Percentiles rank a stretch among this genome's conserved stretches.
phyloP scores from a whole-genome alignment of 2,797 vertebrate species.

The Xyrichtys novacula region DNA sequence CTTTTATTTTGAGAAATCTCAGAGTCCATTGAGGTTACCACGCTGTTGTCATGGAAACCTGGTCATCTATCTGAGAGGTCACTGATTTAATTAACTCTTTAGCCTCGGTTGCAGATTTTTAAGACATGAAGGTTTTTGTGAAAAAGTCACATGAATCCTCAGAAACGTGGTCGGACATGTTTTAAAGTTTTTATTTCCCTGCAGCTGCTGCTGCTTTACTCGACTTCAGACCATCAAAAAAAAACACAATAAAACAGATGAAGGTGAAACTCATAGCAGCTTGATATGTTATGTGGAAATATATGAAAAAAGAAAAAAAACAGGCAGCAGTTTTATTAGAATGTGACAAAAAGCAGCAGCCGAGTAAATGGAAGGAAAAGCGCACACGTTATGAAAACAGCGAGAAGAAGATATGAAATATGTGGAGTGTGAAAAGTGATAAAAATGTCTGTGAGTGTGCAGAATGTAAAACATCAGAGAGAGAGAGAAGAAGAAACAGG shows the following conservation, averaged over 20 bases:
- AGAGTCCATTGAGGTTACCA: no score
- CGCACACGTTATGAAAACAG: conserved; percentile 36
- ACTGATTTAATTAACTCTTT: no score
- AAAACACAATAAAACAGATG: conserved; percentile 33
- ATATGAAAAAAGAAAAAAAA: conserved; percentile 50
- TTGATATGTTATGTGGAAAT: conserved; percentile 43
- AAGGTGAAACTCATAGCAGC: conserved; percentile 29
- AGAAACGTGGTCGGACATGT: no score
- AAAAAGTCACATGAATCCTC: no score
- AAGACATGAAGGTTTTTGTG: no score
- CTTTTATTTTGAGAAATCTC: no score
- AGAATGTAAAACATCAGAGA: conserved; percentile 50
- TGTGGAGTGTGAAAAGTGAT: conserved; percentile 52
- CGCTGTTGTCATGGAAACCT: no score
- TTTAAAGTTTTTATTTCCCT: background rate
- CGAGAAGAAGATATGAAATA: conserved; percentile 47
- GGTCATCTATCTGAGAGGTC: no score
- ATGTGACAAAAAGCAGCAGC: conserved; percentile 53
- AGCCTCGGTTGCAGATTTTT: no score
- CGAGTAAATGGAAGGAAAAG: conserved; percentile 52
- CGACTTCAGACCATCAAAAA: conserved; percentile 17
- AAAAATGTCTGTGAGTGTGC: conserved; percentile 32
- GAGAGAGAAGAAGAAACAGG: background rate
- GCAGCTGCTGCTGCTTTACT: conserved; percentile 4
- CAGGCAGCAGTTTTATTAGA: conserved; percentile 50